A percentile compares a stretch with the other conserved stretches of the same genome.
Conservation (phyloP, 2,888 invertebrate genomes). For the Amaurobius ferox region DNA sequence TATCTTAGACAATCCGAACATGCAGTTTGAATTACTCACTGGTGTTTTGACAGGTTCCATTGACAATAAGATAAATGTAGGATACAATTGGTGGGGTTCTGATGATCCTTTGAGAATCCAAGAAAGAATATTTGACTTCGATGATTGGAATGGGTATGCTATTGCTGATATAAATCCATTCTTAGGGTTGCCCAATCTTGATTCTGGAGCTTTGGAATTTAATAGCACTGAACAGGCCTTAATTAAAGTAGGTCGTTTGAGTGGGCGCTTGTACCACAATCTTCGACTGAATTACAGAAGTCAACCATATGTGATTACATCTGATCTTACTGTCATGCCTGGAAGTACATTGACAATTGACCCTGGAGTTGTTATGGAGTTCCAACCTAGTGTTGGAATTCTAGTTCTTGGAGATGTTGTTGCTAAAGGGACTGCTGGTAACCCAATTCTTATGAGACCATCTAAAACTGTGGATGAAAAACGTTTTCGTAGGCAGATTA, state of each 20-base stretch:
- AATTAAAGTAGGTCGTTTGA: conserved; percentile 81
- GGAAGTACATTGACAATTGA: conserved; percentile 89
- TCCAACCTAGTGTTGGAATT: conserved; percentile 96
- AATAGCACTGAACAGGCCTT: conserved; percentile 60
- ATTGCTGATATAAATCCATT: conserved; percentile 93
- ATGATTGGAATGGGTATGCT: conserved; percentile 99
- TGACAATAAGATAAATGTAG: conserved; percentile 90
- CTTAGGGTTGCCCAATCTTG: conserved; percentile 72
- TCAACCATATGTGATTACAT: conserved; percentile 86
- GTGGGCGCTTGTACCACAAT: conserved; percentile 86
- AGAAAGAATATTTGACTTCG: conserved; percentile 95
- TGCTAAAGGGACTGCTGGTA: conserved; percentile 84
- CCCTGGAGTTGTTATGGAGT: conserved; percentile 93
- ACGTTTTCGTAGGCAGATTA: conserved; percentile 44
- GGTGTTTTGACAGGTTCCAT: conserved; percentile 90
- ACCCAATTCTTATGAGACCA: conserved; percentile 75
- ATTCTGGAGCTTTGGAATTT: conserved; percentile 54
- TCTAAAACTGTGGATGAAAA: conserved; percentile 45
- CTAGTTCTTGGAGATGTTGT: conserved; percentile 92
- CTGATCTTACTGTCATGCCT: conserved; percentile 98
- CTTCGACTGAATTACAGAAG: conserved; percentile 82
- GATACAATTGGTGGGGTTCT: conserved; percentile 98
- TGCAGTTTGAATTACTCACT: conserved; percentile 92
- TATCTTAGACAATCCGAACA: conserved; percentile 85
- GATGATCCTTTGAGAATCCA: conserved; percentile 85